phyloP scores from a whole-genome alignment of 2,113 vertebrate species.

The Edolisoma coerulescens region DNA sequence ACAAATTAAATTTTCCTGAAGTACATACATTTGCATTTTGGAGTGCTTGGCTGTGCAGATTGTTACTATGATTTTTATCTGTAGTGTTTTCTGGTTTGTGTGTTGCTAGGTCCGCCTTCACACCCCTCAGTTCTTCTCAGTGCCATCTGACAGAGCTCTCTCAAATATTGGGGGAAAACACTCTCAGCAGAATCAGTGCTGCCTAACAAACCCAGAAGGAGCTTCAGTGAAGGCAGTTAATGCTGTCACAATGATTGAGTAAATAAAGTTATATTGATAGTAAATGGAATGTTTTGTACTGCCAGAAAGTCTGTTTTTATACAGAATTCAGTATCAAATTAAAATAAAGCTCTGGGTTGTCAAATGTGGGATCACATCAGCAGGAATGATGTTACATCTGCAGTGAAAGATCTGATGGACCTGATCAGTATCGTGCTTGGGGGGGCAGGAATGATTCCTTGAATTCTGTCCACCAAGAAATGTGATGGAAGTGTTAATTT shows the following conservation, averaged over 20 bases:
- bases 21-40: neutral
- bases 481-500: neutral
- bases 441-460: neutral
- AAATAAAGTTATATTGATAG: neutral
- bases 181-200: neutral
- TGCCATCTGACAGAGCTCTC: neutral
- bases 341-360: neutral
- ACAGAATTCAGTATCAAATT: neutral
- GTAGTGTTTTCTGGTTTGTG: neutral
- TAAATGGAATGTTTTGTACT: neutral
- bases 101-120: neutral
- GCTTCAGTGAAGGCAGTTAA: neutral
- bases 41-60: neutral
- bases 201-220: neutral
- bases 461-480: neutral
- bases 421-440: neutral
- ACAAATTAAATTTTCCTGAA: conserved; percentile 2
- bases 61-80: neutral
- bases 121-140: neutral
- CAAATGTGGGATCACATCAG: neutral
- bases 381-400: neutral
- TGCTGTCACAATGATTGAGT: neutral
- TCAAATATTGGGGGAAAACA: neutral
- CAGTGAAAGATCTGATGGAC: neutral
- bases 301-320: neutral